phyloP scores from a whole-genome alignment of 2,888 invertebrate genomes.

The Cantharis nigra region DNA sequence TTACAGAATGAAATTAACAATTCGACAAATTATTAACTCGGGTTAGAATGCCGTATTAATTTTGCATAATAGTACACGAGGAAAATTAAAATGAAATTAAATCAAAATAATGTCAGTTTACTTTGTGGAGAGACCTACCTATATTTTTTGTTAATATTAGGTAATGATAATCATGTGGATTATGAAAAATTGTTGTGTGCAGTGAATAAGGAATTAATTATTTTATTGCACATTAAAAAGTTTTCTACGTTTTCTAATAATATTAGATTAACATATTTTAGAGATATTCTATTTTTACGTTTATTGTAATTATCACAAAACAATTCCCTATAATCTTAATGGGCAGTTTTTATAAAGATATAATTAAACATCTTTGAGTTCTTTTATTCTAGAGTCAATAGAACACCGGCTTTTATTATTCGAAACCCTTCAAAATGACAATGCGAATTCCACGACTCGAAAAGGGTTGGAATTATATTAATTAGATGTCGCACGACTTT shows the following conservation, averaged over 20 bases:
- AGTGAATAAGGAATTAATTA: neutral
- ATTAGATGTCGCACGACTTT: slow-evolving; percentile 50
- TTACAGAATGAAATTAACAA: neutral
- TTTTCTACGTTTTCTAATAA: neutral
- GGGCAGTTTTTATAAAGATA: slow-evolving; percentile 45
- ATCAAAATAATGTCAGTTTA: neutral
- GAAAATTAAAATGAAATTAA: neutral
- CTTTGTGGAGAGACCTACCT: neutral
- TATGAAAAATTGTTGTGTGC: neutral
- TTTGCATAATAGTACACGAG: neutral
- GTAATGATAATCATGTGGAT: neutral
- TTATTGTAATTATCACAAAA: slow-evolving; percentile 40
- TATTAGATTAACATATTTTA: neutral
- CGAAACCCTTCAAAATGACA: slow-evolving; percentile 44
- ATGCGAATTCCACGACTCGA: slow-evolving; percentile 44
- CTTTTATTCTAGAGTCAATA: slow-evolving; percentile 43
- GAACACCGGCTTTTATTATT: slow-evolving; percentile 41
- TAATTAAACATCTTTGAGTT: slow-evolving; percentile 47
- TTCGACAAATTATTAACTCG: neutral
- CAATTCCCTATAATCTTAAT: slow-evolving; percentile 37
- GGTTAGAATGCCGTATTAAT: neutral
- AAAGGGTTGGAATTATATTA: slow-evolving; percentile 50
- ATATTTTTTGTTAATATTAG: neutral
- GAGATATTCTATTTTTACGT: slow-evolving; percentile 9
- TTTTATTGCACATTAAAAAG: neutral